Evolutionary conservation across 64 coral and sea anemone genomes (phyloP).

Genomic region (Acropora tenuis): DNA sequence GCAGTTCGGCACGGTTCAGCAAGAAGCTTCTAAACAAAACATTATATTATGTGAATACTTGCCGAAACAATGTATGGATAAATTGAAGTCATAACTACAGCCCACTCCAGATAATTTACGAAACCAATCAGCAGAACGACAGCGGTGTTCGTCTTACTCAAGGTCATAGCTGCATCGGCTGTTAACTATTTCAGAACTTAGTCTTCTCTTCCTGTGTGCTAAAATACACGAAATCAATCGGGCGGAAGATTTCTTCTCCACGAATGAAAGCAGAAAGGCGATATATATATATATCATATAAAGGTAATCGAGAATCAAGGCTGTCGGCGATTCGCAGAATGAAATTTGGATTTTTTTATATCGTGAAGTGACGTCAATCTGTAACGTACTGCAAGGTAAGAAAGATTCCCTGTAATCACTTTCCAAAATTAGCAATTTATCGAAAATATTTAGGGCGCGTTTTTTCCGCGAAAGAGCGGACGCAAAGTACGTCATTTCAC

Average conservation of each 20-base stretch:
- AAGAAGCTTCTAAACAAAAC: background rate
- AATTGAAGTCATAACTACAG: conserved; percentile 70
- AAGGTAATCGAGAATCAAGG: background rate
- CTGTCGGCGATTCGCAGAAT: background rate
- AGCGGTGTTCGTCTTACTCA: conserved; percentile 54
- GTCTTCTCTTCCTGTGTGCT: background rate
- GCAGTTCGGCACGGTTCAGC: background rate
- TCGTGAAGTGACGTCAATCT: background rate
- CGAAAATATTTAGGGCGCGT: background rate
- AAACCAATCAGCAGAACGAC: conserved; percentile 63
- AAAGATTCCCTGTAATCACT: background rate
- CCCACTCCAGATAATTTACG: conserved; percentile 81
- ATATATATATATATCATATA: background rate
- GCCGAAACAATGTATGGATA: conserved; percentile 71
- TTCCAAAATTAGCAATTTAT: background rate
- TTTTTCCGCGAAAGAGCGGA: background rate
- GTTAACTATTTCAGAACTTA: background rate
- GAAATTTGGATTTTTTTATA: background rate
- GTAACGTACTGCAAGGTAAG: background rate
- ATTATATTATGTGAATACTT: background rate
- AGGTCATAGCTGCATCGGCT: conserved; percentile 4
- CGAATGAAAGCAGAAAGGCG: background rate
- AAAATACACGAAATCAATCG: background rate
- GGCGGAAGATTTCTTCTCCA: background rate
- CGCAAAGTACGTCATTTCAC: background rate